Percentiles rank a stretch among this genome's conserved stretches.
Evolutionary conservation across 2,797 vertebrate genomes (phyloP).

Genomic region (Ctenosaura bakeri): DNA sequence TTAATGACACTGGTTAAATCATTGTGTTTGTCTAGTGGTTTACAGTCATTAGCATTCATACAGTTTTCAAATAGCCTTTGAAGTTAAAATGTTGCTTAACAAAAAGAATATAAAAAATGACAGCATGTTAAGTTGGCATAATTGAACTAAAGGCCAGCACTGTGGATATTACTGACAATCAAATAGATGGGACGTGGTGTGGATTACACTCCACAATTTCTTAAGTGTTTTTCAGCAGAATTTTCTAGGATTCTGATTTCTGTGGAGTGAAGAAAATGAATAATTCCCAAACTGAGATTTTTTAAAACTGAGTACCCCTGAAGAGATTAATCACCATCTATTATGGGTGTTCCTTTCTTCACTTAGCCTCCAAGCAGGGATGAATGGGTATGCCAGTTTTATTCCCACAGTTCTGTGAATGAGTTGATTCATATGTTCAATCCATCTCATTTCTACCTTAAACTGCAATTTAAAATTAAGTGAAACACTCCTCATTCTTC

Average conservation of each 20-base stretch:
- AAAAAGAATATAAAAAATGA: not conserved
- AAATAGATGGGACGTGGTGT: not conserved
- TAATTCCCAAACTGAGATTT: not conserved
- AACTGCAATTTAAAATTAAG: too few species aligned
- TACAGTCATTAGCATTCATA: not conserved
- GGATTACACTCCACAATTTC: not conserved
- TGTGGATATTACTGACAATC: not conserved
- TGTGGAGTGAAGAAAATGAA: not conserved
- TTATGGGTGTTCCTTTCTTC: not conserved
- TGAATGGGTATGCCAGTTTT: not conserved
- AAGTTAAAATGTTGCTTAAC: not conserved
- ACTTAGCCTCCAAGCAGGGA: not conserved
- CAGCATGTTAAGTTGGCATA: not conserved
- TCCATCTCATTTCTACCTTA: too few species aligned
- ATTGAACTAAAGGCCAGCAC: not conserved
- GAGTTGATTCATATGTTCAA: too few species aligned
- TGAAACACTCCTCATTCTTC: too few species aligned
- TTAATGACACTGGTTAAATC: not conserved
- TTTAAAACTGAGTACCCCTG: not conserved
- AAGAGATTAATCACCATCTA: not conserved
- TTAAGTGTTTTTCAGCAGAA: not conserved
- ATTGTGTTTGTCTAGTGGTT: not conserved
- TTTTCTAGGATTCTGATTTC: not conserved
- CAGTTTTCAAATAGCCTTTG: not conserved
- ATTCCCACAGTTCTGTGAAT: too few species aligned